A percentile compares a stretch with the other conserved stretches of the same genome.
phyloP scores from a whole-genome alignment of 2,113 vertebrate genomes.

The Amphilophus citrinellus region DNA sequence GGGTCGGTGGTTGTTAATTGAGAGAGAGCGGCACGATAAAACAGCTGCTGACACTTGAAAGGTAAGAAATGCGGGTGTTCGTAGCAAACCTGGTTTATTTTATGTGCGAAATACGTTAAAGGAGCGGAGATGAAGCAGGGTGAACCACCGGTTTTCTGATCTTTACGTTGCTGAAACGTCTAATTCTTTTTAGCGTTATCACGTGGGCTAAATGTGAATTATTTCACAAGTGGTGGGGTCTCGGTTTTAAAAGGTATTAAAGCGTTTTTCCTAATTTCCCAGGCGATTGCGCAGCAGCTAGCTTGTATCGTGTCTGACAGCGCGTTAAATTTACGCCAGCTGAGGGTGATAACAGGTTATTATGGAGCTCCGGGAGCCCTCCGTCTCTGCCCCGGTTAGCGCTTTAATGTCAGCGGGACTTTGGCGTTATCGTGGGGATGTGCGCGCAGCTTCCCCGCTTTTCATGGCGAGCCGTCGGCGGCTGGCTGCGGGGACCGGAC shows the following conservation, averaged over 20 bases:
- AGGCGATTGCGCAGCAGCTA: conserved; percentile 42
- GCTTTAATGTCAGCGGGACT: conserved; percentile 16
- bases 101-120: conserved; percentile 24
- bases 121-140: conserved; percentile 31
- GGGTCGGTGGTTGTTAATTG: neutral
- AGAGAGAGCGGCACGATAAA: neutral
- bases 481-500: neutral
- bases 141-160: conserved; percentile 10
- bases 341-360: neutral
- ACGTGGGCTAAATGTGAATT: neutral
- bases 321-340: neutral
- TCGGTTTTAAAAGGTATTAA: neutral
- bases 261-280: neutral
- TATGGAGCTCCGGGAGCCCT: neutral
- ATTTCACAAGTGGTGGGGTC: neutral
- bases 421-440: conserved; percentile 10
- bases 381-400: neutral
- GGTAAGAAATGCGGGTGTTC: conserved; percentile 44
- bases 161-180: neutral
- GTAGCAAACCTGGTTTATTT: neutral
- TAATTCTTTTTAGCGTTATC: neutral
- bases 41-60: neutral
- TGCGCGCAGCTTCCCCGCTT: conserved; percentile 32
- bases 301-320: conserved; percentile 31
- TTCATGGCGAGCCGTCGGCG: conserved; percentile 42